phyloP scores from a whole-genome alignment of 2,113 vertebrate genomes.

The Pampusana beccarii region DNA sequence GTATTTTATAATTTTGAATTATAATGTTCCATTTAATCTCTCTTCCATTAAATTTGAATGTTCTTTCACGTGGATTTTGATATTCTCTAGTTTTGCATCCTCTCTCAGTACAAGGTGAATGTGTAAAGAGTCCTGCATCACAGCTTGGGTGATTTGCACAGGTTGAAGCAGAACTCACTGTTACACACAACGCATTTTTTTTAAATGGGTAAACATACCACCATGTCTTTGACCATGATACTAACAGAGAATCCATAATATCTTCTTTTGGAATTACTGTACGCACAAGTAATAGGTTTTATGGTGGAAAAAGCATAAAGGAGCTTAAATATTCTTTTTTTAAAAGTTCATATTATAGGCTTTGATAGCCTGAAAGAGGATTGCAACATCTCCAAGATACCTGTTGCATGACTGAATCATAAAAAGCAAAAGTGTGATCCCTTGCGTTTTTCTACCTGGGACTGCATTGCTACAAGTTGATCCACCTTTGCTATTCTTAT shows the following conservation, averaged over 20 bases:
- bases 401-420: neutral
- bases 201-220: neutral
- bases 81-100: neutral
- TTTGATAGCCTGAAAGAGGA: neutral
- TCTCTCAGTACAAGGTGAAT: neutral
- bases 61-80: neutral
- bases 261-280: neutral
- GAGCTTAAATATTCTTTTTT: neutral
- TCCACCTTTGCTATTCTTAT: neutral
- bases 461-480: neutral
- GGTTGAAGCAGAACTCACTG: neutral
- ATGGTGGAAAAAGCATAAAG: neutral
- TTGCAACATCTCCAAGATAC: neutral
- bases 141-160: neutral
- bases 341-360: neutral
- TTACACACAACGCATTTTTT: neutral
- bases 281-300: neutral
- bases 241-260: neutral
- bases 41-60: neutral
- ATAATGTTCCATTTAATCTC: neutral
- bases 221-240: neutral
- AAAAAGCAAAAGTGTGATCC: neutral
- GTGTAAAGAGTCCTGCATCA: neutral
- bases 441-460: neutral
- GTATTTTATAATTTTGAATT: neutral